Evolutionary conservation across 2,888 invertebrate genomes (phyloP), one percentile per base, ranked within the genome.

Genomic region (Pheosia tremula): DNA sequence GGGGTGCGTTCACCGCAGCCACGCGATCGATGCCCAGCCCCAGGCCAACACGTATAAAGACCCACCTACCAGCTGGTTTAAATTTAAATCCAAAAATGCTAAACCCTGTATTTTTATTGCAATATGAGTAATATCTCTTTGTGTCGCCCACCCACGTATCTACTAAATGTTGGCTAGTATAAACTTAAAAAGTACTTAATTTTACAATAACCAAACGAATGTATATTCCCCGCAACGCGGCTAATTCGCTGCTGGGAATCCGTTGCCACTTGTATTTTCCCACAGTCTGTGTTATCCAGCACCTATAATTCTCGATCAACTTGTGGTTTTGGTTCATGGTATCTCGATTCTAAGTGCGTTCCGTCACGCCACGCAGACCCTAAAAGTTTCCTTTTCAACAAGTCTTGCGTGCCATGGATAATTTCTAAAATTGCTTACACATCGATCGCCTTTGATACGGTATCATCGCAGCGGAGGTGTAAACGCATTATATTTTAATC

Each of bases 21-120:
- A 74, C 81, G 84, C 91, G 91, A 93, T 93, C 93, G 92, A 91
- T 92, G 86, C 87, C 81, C 84, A 79, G 81, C 85, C 86, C 82
- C 85, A 80, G 84, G 80, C 84, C 80, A 83, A 82, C 77, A 63
- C 66, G 77, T 76, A 84, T 81, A 83, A 87, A 87, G 84, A 86
- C 82, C 85, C 80, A 81, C 81, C 83, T 81, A 85, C 78, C 83
- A 83, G 79, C 65, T 64, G 81, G 77, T 78, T 84, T 80, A 78
- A 79, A 79, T 81, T 82, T 78, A 77, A 78, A 83, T 82, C 78
- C 74, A 72, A 75, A 74, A 78, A 80, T 74, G 63, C 73, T 71
- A 72, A 76, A 75, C 60, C 67, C 62, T 41, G 41, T 8, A 7
- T 1, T 13, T 56, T 39, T 55, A 39, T 38, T 11, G 5, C 7